Conservation (phyloP, 2,113 vertebrate species). For the Ailurus styani region DNA sequence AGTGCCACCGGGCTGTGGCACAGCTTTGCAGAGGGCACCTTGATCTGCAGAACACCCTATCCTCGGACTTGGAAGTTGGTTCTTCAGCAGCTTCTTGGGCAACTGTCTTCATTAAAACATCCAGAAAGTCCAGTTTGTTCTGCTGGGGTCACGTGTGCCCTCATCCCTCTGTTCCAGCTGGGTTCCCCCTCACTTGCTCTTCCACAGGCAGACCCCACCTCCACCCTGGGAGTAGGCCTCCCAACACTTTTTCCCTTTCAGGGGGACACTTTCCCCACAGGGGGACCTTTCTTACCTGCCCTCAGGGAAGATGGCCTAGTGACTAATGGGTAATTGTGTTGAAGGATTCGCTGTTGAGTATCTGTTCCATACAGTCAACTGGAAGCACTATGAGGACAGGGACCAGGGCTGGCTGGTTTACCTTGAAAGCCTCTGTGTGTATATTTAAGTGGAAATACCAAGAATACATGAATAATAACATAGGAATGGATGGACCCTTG, state of each 20-base stretch:
- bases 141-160: neutral
- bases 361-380: neutral
- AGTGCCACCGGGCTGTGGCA: neutral
- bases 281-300: neutral
- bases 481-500: neutral
- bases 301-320: neutral
- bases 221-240: rapidly evolving
- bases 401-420: neutral
- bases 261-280: neutral
- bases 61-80: neutral
- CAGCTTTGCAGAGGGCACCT: neutral
- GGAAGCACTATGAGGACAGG: neutral
- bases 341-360: neutral
- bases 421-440: neutral
- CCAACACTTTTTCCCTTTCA: neutral
- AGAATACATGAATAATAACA: neutral
- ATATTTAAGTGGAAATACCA: neutral
- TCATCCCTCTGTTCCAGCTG: neutral
- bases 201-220: neutral
- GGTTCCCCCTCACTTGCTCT: neutral
- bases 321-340: neutral
- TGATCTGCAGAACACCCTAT: rapidly evolving
- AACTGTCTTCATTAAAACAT: neutral
- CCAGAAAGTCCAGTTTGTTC: neutral
- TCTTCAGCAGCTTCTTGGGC: neutral